Percentiles rank a stretch among this genome's conserved stretches.
These are phyloP conservation scores for Anthophora plumipes DNA, from an alignment of 2,888 invertebrate species.

Conservation along the genomic window DNA sequence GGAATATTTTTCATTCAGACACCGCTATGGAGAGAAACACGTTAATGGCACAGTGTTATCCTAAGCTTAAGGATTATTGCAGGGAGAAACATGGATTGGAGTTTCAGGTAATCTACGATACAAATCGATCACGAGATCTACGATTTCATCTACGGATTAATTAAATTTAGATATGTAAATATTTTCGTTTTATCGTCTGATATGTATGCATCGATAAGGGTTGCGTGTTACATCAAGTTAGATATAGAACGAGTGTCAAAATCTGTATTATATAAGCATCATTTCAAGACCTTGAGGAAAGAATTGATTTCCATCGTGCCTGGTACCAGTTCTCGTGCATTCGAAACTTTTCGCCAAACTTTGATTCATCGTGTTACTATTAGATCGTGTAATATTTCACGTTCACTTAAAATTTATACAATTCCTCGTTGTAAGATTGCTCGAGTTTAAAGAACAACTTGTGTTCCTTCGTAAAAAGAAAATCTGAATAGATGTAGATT, in stretches of 20 bases:
- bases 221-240: not conserved
- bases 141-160: no score
- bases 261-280: not conserved
- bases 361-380: not conserved
- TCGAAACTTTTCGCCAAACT: constrained; percentile 31
- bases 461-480: no score
- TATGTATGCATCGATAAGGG: not conserved
- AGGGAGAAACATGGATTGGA: constrained; percentile 98
- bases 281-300: constrained; percentile 53
- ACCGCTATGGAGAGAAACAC: constrained; percentile 99
- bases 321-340: constrained; percentile 56
- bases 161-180: not conserved
- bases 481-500: no score
- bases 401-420: no score
- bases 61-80: constrained; percentile 98
- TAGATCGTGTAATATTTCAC: no score
- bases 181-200: not conserved
- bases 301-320: constrained; percentile 69
- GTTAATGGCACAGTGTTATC: constrained; percentile 99
- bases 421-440: no score
- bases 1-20: constrained; percentile 87
- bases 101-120: constrained; percentile 91
- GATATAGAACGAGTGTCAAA: not conserved
- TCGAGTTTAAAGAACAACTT: no score
- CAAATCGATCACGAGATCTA: not conserved